These are phyloP conservation scores for Phaethornis superciliosus DNA, from an alignment of 2,113 vertebrate genomes.

Conservation along the genomic window DNA sequence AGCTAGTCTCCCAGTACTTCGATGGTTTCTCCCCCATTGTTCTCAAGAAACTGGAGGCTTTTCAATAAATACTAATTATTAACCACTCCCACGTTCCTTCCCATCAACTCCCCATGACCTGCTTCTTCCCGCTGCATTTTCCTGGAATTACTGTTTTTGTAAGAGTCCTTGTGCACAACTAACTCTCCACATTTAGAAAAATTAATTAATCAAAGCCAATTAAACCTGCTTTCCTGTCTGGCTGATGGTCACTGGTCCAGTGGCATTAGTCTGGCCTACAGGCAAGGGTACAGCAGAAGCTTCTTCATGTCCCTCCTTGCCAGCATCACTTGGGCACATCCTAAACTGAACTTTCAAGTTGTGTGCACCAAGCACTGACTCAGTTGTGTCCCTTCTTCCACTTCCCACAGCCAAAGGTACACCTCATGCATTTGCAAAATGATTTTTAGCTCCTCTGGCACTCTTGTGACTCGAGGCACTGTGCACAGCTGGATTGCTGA, in stretches of 20 bases:
- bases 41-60: background rate
- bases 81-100: background rate
- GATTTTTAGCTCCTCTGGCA: background rate
- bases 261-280: background rate
- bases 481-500: background rate
- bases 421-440: background rate
- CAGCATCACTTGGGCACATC: background rate
- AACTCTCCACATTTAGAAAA: background rate
- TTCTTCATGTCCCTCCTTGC: background rate
- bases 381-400: background rate
- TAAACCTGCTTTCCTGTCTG: background rate
- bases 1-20: background rate
- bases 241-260: background rate
- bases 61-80: background rate
- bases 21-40: background rate
- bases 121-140: background rate
- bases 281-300: background rate
- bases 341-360: background rate
- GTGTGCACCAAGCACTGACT: background rate
- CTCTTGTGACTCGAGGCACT: background rate
- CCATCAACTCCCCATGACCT: background rate
- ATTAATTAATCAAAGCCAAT: background rate
- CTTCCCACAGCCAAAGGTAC: background rate
- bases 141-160: background rate
- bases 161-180: background rate